Evolutionary conservation across 2,797 vertebrate species (phyloP).

Genomic region (Catharus ustulatus): DNA sequence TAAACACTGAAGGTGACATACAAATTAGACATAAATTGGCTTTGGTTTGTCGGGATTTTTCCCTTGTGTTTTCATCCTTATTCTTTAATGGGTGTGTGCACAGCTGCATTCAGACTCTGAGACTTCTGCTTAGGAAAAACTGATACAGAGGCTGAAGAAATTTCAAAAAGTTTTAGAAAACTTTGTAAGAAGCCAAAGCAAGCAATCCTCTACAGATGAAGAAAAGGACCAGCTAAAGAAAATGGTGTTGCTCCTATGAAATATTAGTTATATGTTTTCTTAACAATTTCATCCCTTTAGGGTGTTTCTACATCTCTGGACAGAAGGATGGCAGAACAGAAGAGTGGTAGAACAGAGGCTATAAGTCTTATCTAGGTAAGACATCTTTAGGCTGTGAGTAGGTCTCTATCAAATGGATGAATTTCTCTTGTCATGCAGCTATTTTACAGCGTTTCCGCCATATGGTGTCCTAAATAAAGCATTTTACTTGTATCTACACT

Average conservation of each 20-base stretch:
- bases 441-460: neutral
- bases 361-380: neutral
- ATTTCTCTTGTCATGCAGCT: neutral
- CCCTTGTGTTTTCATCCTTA: neutral
- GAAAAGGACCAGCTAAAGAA: neutral
- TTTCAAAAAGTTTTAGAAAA: neutral
- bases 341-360: neutral
- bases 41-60: neutral
- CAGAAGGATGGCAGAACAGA: neutral
- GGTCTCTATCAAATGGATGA: neutral
- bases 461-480: neutral
- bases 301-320: neutral
- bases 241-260: neutral
- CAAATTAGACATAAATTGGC: neutral
- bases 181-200: neutral
- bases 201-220: neutral
- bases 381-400: neutral
- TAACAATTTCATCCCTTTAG: neutral
- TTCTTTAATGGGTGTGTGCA: neutral
- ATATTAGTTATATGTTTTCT: neutral
- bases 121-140: neutral
- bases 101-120: neutral
- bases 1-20: neutral
- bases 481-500: neutral
- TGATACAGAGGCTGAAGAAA: neutral